Percentiles rank a stretch among this genome's conserved stretches.
Conservation (phyloP, 1,140 invertebrate species). For the Batillaria attramentaria region DNA sequence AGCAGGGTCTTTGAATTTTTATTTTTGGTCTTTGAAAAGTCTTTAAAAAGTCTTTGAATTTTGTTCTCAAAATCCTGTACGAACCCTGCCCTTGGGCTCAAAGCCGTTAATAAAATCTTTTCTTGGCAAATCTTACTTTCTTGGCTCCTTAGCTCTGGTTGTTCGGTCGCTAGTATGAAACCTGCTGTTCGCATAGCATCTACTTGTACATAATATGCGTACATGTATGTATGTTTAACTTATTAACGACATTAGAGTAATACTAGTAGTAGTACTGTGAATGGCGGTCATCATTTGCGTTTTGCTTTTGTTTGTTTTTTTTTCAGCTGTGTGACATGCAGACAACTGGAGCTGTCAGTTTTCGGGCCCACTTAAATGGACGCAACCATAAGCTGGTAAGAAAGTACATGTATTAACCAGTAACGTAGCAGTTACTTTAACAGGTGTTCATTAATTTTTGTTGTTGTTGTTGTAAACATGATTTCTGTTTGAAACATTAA, state of each 20-base stretch:
- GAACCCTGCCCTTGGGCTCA: too few species aligned
- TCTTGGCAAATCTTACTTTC: too few species aligned
- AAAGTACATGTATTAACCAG: slow-evolving; percentile 32
- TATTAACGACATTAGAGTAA: neutral
- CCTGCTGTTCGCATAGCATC: neutral
- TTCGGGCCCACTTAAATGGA: slow-evolving; percentile 48
- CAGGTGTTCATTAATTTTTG: too few species aligned
- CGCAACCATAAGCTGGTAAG: slow-evolving; percentile 51
- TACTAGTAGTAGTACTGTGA: neutral
- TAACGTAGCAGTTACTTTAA: too few species aligned
- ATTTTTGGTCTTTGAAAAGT: too few species aligned
- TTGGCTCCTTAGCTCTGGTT: too few species aligned
- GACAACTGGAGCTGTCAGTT: slow-evolving; percentile 46
- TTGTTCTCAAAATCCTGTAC: too few species aligned
- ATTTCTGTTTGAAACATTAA: too few species aligned
- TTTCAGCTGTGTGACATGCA: slow-evolving; percentile 48
- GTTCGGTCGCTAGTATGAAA: neutral
- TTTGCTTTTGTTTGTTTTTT: neutral
- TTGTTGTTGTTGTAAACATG: too few species aligned
- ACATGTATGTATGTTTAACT: neutral
- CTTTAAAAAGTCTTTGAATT: too few species aligned
- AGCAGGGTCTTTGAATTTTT: too few species aligned
- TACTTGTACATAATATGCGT: neutral
- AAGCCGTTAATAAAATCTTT: too few species aligned
- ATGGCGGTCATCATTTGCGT: neutral